phyloP scores from a whole-genome alignment of 2,113 vertebrate species.

The Stigmatopora nigra region DNA sequence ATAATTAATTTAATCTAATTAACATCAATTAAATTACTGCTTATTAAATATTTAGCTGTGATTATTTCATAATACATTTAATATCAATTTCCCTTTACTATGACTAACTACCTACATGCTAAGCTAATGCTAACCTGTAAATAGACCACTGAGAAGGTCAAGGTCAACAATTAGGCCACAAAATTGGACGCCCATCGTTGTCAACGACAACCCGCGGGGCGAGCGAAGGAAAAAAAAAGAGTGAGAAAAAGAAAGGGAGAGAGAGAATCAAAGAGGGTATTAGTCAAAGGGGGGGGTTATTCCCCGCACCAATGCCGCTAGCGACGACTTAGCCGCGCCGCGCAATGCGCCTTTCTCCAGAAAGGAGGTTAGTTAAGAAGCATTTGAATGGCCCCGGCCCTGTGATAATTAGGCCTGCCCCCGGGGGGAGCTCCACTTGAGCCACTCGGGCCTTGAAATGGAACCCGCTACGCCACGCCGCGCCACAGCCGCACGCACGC shows the following conservation, averaged over 20 bases:
- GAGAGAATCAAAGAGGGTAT: constrained; percentile 86
- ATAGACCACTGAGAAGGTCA: too few species aligned
- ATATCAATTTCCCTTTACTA: too few species aligned
- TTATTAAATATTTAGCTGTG: too few species aligned
- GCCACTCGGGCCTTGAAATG: constrained; percentile 96
- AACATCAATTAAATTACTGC: too few species aligned
- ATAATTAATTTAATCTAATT: too few species aligned
- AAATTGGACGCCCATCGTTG: constrained; percentile 21
- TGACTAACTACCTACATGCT: too few species aligned
- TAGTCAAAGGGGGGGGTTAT: constrained; percentile 89
- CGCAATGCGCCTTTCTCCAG: constrained; percentile 84
- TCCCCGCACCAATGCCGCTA: constrained; percentile 82
- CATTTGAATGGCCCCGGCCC: constrained; percentile 98
- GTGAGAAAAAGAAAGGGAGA: constrained; percentile 48
- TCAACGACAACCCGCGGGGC: constrained; percentile 42
- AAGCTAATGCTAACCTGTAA: too few species aligned
- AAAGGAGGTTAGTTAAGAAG: constrained; percentile 96
- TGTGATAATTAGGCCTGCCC: constrained; percentile 99
- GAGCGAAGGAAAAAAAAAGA: not conserved
- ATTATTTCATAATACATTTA: too few species aligned
- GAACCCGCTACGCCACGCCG: constrained; percentile 89
- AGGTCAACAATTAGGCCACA: not conserved
- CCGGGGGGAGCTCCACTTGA: constrained; percentile 88
- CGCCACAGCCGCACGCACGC: constrained; percentile 50
- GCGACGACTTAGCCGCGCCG: constrained; percentile 94